Conservation (phyloP, 2,888 invertebrate species). For the Chironomus tentans region DNA sequence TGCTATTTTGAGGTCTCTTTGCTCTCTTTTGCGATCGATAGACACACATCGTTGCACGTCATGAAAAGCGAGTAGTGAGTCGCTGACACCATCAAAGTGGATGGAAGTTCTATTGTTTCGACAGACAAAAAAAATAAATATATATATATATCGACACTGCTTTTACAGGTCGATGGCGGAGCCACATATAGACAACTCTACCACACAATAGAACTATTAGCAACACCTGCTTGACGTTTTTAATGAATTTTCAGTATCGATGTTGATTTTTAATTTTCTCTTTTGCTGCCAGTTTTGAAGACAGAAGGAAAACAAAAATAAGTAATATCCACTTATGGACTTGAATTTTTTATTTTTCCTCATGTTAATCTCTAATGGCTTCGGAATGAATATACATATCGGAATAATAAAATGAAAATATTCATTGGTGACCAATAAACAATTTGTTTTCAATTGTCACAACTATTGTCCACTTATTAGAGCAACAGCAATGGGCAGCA, state of each 20-base stretch:
- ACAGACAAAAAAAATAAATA: background rate
- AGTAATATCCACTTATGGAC: background rate
- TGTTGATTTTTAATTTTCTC: background rate
- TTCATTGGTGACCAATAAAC: too few species aligned
- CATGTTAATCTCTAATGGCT: too few species aligned
- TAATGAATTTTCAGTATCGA: background rate
- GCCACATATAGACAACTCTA: background rate
- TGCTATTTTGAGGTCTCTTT: slow-evolving; percentile 6
- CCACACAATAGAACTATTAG: slow-evolving; percentile 24
- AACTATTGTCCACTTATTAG: background rate
- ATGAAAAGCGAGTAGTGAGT: slow-evolving; percentile 5
- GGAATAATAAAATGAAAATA: too few species aligned
- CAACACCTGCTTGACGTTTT: slow-evolving; percentile 24
- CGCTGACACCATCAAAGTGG: slow-evolving; percentile 20
- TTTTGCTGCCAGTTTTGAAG: background rate
- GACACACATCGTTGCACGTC: slow-evolving; percentile 24
- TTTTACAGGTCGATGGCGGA: slow-evolving; percentile 13
- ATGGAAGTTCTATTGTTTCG: slow-evolving; percentile 5
- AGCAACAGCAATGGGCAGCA: background rate
- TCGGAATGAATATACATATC: too few species aligned
- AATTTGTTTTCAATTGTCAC: background rate
- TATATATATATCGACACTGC: background rate
- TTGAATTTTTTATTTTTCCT: background rate
- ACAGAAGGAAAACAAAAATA: background rate
- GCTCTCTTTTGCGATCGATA: slow-evolving; percentile 21